Evolutionary conservation across 2,888 invertebrate genomes (phyloP).

Genomic region (Serrognathus titanus): DNA sequence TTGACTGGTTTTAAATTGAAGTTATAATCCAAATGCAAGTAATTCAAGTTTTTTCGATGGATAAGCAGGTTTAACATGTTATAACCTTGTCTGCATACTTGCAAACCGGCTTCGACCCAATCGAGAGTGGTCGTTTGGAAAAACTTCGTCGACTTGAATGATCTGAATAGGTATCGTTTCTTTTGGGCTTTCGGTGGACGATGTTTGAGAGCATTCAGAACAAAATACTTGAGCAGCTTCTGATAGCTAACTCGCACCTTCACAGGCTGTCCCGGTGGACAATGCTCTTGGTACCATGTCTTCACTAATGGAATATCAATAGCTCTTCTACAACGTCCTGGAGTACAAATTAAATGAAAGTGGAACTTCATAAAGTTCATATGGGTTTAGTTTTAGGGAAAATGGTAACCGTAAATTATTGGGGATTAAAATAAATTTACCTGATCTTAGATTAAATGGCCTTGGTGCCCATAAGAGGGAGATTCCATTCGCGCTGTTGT

Average conservation of each 20-base stretch:
- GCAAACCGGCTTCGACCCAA: slow-evolving; percentile 99
- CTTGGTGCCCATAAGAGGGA: slow-evolving; percentile 96
- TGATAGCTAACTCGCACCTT: slow-evolving; percentile 99
- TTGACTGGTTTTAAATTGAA: slow-evolving; percentile 99
- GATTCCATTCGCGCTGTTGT: slow-evolving; percentile 98
- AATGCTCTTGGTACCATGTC: slow-evolving; percentile 94
- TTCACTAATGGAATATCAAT: slow-evolving; percentile 97
- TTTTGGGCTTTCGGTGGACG: slow-evolving; percentile 98
- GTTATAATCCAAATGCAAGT: slow-evolving; percentile 98
- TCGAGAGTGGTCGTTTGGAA: slow-evolving; percentile 99
- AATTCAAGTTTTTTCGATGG: slow-evolving; percentile 98
- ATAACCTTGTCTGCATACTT: slow-evolving; percentile 98
- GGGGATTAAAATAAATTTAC: no score
- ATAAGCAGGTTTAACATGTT: slow-evolving; percentile 99
- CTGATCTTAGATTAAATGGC: slow-evolving; percentile 94
- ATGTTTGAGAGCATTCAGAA: slow-evolving; percentile 96
- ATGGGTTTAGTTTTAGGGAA: no score
- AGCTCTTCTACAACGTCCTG: slow-evolving; percentile 86
- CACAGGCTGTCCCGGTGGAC: slow-evolving; percentile 94
- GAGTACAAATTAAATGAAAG: slow-evolving; percentile 10
- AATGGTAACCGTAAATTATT: no score
- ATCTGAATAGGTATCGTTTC: slow-evolving; percentile 95
- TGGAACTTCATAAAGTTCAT: not conserved
- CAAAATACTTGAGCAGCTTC: slow-evolving; percentile 96
- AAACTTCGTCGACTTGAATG: slow-evolving; percentile 99